phyloP scores from a whole-genome alignment of 2,888 invertebrate species.

The Sinopyrophorus schimmeli region DNA sequence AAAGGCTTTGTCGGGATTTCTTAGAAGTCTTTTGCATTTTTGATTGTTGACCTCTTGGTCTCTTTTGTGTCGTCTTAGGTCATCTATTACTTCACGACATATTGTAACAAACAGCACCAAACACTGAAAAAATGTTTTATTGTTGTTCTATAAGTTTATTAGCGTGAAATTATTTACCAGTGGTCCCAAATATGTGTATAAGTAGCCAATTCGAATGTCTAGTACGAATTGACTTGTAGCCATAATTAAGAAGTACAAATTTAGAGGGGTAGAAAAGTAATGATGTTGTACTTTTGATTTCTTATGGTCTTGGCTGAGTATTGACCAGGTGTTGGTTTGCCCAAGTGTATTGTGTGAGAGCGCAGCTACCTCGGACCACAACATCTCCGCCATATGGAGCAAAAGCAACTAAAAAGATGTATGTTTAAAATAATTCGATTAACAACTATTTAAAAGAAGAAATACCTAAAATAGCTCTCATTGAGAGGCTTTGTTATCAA shows the following conservation, averaged over 20 bases:
- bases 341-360: conserved; percentile 76
- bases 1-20: conserved; percentile 58
- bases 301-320: conserved; percentile 95
- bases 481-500: no score
- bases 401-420: conserved; percentile 75
- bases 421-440: no score
- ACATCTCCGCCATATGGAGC: conserved; percentile 73
- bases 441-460: no score
- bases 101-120: conserved; percentile 96
- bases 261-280: conserved; percentile 89
- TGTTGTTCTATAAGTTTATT: background rate
- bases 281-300: conserved; percentile 96
- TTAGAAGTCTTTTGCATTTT: conserved; percentile 80
- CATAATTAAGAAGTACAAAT: conserved; percentile 97
- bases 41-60: conserved; percentile 97
- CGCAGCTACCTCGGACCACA: conserved; percentile 74
- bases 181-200: conserved; percentile 99
- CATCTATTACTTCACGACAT: conserved; percentile 95
- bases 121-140: conserved; percentile 58
- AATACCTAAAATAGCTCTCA: no score
- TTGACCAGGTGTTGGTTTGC: conserved; percentile 76
- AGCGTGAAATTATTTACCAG: conserved; percentile 60
- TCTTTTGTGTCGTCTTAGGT: conserved; percentile 86
- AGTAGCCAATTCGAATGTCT: conserved; percentile 92
- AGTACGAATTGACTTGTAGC: conserved; percentile 98